Percentiles rank a stretch among this genome's conserved stretches.
These are phyloP conservation scores for Salvelinus sp. DNA, from an alignment of 2,113 vertebrate species.

Conservation along the genomic window DNA sequence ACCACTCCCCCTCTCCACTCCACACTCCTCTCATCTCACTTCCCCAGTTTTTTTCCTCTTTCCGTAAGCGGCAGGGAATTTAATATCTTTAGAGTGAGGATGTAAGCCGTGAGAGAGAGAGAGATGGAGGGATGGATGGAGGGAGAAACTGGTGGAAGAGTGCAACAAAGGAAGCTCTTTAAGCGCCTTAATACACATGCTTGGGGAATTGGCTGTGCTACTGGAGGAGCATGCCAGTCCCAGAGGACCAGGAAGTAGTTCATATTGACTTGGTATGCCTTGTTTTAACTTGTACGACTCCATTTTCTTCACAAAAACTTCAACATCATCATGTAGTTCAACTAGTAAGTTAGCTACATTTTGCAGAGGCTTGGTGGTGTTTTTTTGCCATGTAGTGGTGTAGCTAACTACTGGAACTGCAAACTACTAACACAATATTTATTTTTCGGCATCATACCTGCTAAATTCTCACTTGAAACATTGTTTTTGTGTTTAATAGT, in stretches of 20 bases:
- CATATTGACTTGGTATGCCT: constrained; percentile 51
- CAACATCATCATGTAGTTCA: too few relatives aligned
- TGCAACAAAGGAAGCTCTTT: constrained; percentile 21
- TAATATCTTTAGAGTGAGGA: constrained; percentile 14
- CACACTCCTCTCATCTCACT: neutral
- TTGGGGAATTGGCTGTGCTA: constrained; percentile 20
- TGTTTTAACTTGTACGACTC: constrained; percentile 46
- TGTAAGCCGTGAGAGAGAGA: constrained; percentile 23
- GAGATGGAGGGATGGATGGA: neutral
- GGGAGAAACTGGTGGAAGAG: neutral
- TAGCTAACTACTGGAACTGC: too few relatives aligned
- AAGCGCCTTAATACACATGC: constrained; percentile 27
- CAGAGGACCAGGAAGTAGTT: constrained; percentile 36
- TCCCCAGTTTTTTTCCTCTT: constrained; percentile 4
- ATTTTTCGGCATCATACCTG: too few relatives aligned
- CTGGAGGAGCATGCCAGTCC: constrained; percentile 21
- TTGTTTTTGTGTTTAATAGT: too few relatives aligned
- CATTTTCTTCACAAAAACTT: constrained; percentile 37
- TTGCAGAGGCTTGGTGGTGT: too few relatives aligned
- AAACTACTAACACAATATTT: too few relatives aligned
- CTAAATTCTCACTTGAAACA: too few relatives aligned
- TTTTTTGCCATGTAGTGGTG: too few relatives aligned
- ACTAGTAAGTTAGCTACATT: too few relatives aligned
- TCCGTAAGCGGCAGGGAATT: neutral
- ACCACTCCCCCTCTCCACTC: constrained; percentile 4